These are phyloP conservation scores for Erithacus rubecula DNA, from an alignment of 2,797 vertebrate genomes.

Conservation along the genomic window DNA sequence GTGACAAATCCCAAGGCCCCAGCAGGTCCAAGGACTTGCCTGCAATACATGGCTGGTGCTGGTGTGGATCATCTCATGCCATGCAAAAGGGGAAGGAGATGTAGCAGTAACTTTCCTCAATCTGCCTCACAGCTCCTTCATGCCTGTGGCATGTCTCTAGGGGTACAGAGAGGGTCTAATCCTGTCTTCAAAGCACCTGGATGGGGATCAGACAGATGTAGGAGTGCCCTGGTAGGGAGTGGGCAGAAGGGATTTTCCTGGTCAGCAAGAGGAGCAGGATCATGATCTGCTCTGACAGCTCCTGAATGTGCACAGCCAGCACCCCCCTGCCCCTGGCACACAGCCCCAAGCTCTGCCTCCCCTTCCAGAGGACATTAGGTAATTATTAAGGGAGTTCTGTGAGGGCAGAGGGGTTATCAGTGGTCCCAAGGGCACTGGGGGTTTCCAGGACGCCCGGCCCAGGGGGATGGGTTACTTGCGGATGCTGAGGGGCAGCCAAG, in stretches of 20 bases:
- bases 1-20: background rate
- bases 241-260: background rate
- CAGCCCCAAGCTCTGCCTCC: constrained; percentile 16
- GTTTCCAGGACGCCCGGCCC: background rate
- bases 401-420: constrained; percentile 50
- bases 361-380: constrained; percentile 55
- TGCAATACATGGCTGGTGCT: rapidly evolving
- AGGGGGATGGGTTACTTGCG: background rate
- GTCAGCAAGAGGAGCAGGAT: background rate
- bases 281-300: background rate
- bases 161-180: background rate
- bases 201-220: background rate
- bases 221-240: background rate
- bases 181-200: background rate
- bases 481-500: background rate
- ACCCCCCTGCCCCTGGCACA: background rate
- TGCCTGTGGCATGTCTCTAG: background rate
- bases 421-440: constrained; percentile 44
- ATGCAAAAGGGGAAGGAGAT: background rate
- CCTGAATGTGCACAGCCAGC: background rate
- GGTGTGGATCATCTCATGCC: rapidly evolving
- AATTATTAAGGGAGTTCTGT: constrained; percentile 66
- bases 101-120: background rate
- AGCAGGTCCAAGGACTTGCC: background rate
- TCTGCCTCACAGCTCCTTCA: background rate